A percentile compares a stretch with the other conserved stretches of the same genome.
phyloP scores from a whole-genome alignment of 2,113 vertebrate genomes.

The Campylomormyrus tamandua region DNA sequence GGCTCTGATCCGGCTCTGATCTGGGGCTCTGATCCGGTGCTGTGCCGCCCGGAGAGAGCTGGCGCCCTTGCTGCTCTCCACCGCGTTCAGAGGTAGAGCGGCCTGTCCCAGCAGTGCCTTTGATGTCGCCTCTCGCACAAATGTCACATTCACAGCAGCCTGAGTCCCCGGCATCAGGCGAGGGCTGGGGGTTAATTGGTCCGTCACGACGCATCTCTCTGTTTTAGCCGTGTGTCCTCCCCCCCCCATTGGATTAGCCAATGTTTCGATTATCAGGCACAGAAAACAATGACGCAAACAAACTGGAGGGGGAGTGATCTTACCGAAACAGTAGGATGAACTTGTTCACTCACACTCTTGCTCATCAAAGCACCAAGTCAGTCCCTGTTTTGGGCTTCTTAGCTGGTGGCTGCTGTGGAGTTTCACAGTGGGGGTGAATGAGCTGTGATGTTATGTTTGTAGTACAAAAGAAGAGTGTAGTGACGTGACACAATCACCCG shows the following conservation, averaged over 20 bases:
- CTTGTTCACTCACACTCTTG: not conserved
- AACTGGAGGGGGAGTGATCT: not conserved
- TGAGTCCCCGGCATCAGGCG: constrained; percentile 65
- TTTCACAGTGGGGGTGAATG: not conserved
- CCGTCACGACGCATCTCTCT: constrained; percentile 59
- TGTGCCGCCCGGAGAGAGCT: constrained; percentile 70
- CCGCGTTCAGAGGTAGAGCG: constrained; percentile 76
- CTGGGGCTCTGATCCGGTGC: constrained; percentile 59
- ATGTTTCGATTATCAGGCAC: constrained; percentile 41
- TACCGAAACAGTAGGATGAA: not conserved
- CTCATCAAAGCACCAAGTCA: not conserved
- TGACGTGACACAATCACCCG: not conserved
- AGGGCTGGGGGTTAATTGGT: constrained; percentile 74
- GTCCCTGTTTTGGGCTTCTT: constrained; percentile 12
- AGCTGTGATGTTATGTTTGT: not conserved
- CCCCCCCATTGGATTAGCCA: constrained; percentile 40
- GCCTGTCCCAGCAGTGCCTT: constrained; percentile 65
- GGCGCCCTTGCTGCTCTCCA: constrained; percentile 70
- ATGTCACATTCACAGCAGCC: constrained; percentile 69
- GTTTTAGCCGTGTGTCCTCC: constrained; percentile 39
- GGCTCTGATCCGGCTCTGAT: constrained; percentile 64
- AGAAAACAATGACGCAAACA: constrained; percentile 37
- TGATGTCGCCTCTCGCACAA: constrained; percentile 79
- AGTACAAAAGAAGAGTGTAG: not conserved
- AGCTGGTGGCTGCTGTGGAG: not conserved